These are phyloP conservation scores for Raphicerus campestris DNA, from an alignment of 2,113 vertebrate species.

Conservation along the genomic window DNA sequence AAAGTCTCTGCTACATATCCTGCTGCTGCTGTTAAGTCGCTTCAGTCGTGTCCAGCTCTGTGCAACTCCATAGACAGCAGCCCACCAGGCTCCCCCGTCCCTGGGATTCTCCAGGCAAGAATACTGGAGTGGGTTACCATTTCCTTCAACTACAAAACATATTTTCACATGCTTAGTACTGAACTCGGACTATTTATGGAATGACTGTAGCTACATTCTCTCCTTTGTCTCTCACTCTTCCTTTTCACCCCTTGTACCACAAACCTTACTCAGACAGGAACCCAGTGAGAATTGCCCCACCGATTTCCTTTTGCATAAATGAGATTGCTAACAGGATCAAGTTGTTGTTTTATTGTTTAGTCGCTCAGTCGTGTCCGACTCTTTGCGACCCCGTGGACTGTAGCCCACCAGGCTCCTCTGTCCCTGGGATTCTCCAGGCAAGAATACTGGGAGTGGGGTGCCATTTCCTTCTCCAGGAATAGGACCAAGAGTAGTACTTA, in stretches of 20 bases:
- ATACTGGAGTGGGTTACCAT: no score
- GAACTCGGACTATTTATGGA: neutral
- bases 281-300: neutral
- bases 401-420: neutral
- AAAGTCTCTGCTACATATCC: neutral
- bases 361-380: fast-evolving
- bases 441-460: neutral
- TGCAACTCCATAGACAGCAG: no score
- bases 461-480: neutral
- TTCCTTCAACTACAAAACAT: neutral
- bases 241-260: neutral
- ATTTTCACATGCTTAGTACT: neutral
- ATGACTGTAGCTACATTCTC: neutral
- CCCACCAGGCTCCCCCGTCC: no score
- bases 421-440: neutral
- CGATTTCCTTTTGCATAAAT: neutral
- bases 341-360: neutral
- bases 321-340: neutral
- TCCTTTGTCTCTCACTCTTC: neutral
- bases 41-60: no score
- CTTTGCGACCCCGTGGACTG: neutral
- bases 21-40: neutral
- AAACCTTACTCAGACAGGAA: neutral
- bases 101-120: no score
- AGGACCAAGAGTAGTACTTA: neutral